Conservation (phyloP, 1,140 invertebrate genomes). For the Teleogryllus occipitalis region DNA sequence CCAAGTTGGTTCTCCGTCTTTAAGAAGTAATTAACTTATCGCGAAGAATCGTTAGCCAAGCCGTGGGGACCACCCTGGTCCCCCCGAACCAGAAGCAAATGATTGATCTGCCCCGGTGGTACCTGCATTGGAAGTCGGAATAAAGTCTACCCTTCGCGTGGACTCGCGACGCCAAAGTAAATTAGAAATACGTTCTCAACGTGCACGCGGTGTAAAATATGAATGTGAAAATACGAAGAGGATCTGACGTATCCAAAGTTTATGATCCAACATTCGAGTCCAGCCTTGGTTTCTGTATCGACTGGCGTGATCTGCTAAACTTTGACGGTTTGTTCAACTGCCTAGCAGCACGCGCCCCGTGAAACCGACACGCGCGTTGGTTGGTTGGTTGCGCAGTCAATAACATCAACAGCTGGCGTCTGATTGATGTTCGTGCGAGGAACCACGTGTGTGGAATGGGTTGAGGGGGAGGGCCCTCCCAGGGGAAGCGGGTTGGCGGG, state of each 20-base stretch:
- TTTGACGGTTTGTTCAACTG: too few relatives aligned
- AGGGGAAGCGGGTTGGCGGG: neutral
- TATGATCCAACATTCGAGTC: too few relatives aligned
- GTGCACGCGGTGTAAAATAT: too few relatives aligned
- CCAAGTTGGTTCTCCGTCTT: neutral
- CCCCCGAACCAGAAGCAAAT: neutral
- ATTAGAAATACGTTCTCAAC: too few relatives aligned
- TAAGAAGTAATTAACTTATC: conserved; percentile 6
- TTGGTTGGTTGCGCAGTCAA: neutral
- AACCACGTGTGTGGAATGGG: neutral
- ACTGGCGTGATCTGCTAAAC: too few relatives aligned
- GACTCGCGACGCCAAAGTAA: too few relatives aligned
- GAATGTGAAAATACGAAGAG: too few relatives aligned
- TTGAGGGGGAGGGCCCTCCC: neutral
- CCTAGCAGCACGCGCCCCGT: neutral
- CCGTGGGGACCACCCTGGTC: neutral
- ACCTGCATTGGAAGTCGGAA: too few relatives aligned
- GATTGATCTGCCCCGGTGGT: neutral
- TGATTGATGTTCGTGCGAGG: neutral
- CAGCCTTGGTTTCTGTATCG: too few relatives aligned
- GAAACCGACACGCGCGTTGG: neutral
- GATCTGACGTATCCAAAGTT: too few relatives aligned
- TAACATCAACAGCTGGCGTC: neutral
- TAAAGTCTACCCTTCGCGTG: too few relatives aligned
- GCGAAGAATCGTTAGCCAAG: neutral